Evolutionary conservation across 2,797 vertebrate species (phyloP), one percentile per base, ranked within the genome.

Genomic region (Propithecus deckenii): DNA sequence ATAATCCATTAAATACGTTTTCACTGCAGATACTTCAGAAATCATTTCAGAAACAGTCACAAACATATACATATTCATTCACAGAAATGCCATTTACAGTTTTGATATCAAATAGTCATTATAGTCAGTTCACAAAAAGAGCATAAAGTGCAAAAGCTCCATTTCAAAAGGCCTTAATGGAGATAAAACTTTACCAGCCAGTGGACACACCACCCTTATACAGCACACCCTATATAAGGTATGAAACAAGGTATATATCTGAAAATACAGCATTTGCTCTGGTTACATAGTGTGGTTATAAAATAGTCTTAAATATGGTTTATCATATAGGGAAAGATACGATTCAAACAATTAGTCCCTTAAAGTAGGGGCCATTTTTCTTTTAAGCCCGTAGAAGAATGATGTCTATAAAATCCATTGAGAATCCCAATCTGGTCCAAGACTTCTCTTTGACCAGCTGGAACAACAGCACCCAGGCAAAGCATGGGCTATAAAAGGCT

Each of bases 91-190:
- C 71, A 71, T 41, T 91, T 86, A 83, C 3, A 35, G 86, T 93
- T 96, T 96, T 92, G 92, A 80, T 96, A 75, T 93, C 92, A 81
- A 95, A 87, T 25, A 74, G 92, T 69, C 52, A 76, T 32, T 28
- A 90, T 69, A 91, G 90, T 87, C 87, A 89, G 13, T 79, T 96
- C 95, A 96, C 61, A 52, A 32, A 89, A 95, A 88, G 18, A 92
- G 61, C 43, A n/a, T 97, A 96, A 98, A 98, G 83, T 98, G 97
- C 97, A 97, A 86, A 91, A 94, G 67, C 71, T 97, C 95, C 67
- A 93, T 65, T 50, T 93, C 91, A 28, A 93, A 97, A 87, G 87
- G 69, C 35, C n/a, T 78, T 50, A 79, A 86, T 17, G 75, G 97
- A 65, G 63, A 43, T 5, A 38, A 22, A 28, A 74, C 46, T 79